Base-by-base conservation (phyloP, 2,113 vertebrate species). In the Budorcas taxicolor region DNA sequence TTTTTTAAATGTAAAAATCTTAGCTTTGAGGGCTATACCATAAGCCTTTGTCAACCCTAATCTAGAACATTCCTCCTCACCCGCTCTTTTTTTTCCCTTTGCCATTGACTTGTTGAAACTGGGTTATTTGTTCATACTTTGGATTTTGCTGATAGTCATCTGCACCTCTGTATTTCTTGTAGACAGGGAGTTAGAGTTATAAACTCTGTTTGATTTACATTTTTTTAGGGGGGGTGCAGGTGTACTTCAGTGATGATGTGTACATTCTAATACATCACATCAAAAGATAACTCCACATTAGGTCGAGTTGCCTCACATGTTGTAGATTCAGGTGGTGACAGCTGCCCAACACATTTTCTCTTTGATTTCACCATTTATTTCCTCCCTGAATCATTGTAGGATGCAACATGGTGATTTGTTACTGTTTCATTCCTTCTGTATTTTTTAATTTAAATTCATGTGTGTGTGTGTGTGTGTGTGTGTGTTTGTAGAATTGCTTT, bases 291-390 rank as follows among this genome's bases (percentile, higher is more conserved):
- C 31, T 82, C 31, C 31, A 23, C 80, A 13, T 82, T 52, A 52
- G 80, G 19, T 67, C 7, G 33, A n/a, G 16, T n/a, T 83, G 19
- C 82, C 25, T 23, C 11, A 31, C 47, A 91, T 82, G 93, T 83
- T 45, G 14, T 87, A 33, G 47, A 57, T 87, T 94, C 5, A 53
- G 52, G 4, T 55, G 27, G 11, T 62, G 58, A 58, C 23, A 43
- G 31, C 36, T 83, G 19, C 21, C 80, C 55, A 84, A 50, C 31
- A 93, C 29, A 53, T 50, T 55, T 50, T 47, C 27, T 90, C 0
- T 90, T 81, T 95, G 36, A 15, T 55, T 95, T 94, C 90, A 78
- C 53, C 15, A 29, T 33, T 95, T 80, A 52, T 85, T 57, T 95
- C 71, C 36, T 58, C 21, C 27, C 4, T 62, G 82, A 95, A 43